Evolutionary conservation across 2,797 vertebrate genomes (phyloP).

Genomic region (Pseudochromis fuscus): DNA sequence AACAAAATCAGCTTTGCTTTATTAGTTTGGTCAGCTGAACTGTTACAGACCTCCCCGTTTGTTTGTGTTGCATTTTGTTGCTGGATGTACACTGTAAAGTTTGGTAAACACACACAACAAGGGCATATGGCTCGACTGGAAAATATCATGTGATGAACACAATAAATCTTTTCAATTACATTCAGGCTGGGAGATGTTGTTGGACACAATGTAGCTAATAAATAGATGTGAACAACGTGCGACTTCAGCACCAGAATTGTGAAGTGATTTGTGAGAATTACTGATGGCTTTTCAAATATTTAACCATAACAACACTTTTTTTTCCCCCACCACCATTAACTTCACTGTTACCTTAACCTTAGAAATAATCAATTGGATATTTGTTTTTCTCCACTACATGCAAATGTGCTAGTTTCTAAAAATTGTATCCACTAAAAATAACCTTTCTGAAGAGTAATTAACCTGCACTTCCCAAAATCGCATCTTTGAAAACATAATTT

Average conservation of each 20-base stretch:
- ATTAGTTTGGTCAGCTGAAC: constrained; percentile 71
- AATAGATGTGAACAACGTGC: neutral
- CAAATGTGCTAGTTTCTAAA: too few species aligned
- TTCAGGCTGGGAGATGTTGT: neutral
- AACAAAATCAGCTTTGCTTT: constrained; percentile 79
- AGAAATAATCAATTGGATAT: too few species aligned
- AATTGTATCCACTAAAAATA: too few species aligned
- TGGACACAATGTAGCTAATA: neutral
- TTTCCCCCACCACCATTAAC: neutral
- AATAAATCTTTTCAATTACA: neutral
- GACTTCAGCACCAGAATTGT: neutral
- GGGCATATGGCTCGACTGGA: neutral
- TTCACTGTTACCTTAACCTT: too few species aligned
- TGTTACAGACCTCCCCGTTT: constrained; percentile 53
- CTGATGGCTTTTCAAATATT: constrained; percentile 1
- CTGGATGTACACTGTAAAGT: constrained; percentile 10
- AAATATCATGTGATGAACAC: neutral
- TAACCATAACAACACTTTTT: neutral
- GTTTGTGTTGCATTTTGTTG: constrained; percentile 43
- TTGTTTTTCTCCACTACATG: neutral
- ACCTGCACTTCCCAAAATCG: neutral
- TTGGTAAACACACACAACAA: neutral
- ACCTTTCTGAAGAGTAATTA: constrained; percentile 4
- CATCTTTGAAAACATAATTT: constrained; percentile 14
- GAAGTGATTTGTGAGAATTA: neutral